Percentiles rank a stretch among this genome's conserved stretches.
Evolutionary conservation across 2,113 vertebrate species (phyloP).

Genomic region (Origma solitaria): DNA sequence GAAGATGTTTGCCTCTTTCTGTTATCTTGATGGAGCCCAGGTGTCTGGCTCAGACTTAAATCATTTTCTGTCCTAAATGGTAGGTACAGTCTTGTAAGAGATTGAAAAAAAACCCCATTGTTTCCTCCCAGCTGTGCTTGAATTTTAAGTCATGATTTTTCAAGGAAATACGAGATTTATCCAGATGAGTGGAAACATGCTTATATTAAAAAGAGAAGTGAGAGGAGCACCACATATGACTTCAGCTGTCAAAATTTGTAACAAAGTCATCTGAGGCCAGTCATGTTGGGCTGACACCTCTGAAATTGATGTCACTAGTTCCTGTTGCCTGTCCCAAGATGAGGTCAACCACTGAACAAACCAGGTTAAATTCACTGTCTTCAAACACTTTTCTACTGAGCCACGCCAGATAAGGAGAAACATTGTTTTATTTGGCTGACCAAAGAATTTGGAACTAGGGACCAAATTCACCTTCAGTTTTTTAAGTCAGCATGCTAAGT

Average conservation of each 20-base stretch:
- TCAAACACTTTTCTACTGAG: background rate
- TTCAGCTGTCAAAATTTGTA: background rate
- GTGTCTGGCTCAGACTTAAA: background rate
- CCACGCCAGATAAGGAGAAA: background rate
- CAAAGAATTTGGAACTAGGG: background rate
- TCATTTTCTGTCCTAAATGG: background rate
- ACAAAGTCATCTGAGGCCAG: background rate
- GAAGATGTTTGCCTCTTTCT: constrained; percentile 2
- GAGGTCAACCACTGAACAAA: background rate
- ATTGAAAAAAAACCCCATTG: background rate
- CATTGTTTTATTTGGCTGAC: background rate
- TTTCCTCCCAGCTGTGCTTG: background rate
- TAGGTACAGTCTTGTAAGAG: background rate
- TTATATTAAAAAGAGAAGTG: background rate
- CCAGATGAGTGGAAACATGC: background rate
- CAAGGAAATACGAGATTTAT: background rate
- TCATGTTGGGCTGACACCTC: background rate
- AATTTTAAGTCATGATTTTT: background rate
- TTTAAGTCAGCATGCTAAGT: background rate
- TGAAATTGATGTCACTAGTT: background rate
- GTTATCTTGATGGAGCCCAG: background rate
- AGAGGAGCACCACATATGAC: background rate
- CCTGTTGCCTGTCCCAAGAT: background rate
- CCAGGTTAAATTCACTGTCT: background rate
- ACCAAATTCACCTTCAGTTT: background rate